A percentile compares a stretch with the other conserved stretches of the same genome.
Conservation (phyloP, 2,888 invertebrate species). For the Sepioteuthis lessoniana region DNA sequence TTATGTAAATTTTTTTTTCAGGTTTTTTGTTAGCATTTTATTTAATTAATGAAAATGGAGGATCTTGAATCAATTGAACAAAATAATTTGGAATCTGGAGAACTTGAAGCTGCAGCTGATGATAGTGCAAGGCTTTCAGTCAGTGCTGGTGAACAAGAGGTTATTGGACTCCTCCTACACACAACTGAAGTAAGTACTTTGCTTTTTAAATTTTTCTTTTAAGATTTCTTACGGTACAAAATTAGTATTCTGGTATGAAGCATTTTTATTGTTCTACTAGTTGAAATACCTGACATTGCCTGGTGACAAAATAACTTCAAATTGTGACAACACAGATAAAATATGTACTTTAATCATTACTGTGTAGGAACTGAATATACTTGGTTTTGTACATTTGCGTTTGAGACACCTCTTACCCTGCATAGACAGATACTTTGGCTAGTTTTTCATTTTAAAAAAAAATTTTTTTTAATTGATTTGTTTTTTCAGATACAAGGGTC, state of each 20-base stretch:
- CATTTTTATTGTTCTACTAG: neutral
- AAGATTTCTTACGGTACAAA: too few species aligned
- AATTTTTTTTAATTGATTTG: too few species aligned
- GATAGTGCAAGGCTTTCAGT: neutral
- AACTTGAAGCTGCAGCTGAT: neutral
- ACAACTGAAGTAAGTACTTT: constrained; percentile 56
- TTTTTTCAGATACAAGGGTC: too few species aligned
- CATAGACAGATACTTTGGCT: too few species aligned
- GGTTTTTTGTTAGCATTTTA: neutral
- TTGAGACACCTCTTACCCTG: too few species aligned
- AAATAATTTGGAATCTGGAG: constrained; percentile 36
- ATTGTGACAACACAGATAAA: too few species aligned
- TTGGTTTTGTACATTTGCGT: too few species aligned
- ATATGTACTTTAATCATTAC: too few species aligned
- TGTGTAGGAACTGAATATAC: too few species aligned
- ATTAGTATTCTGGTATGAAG: neutral
- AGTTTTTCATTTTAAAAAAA: too few species aligned
- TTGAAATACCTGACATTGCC: neutral
- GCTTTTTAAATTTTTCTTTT: too few species aligned
- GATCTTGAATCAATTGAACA: constrained; percentile 40
- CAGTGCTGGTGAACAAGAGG: constrained; percentile 51
- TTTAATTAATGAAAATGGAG: constrained; percentile 36
- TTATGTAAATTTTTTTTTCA: neutral
- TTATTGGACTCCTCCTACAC: constrained; percentile 60
- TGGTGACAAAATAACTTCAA: too few species aligned